These are phyloP conservation scores for Sebastes kiyomatsui DNA, from an alignment of 2,797 vertebrate genomes.

Conservation along the genomic window DNA sequence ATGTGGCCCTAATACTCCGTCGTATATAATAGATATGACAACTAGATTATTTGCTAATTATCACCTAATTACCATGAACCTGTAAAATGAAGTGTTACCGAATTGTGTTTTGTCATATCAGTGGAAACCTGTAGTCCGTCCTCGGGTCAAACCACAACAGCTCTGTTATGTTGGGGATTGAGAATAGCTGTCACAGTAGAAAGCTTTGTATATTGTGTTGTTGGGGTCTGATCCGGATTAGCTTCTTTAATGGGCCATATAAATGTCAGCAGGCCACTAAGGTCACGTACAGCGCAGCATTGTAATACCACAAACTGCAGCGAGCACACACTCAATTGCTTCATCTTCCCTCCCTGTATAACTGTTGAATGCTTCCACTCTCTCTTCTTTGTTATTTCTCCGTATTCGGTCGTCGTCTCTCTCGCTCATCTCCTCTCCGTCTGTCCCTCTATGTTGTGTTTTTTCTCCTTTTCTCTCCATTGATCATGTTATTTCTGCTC, in stretches of 20 bases:
- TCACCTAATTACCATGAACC: too few species aligned
- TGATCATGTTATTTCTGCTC: constrained; percentile 22
- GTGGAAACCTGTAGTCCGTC: neutral
- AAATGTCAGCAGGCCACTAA: constrained; percentile 11
- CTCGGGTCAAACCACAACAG: neutral
- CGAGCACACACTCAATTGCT: neutral
- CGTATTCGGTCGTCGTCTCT: neutral
- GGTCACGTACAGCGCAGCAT: constrained; percentile 1
- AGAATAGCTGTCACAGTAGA: neutral
- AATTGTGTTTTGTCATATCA: neutral
- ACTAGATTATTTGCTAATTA: too few species aligned
- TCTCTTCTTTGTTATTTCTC: neutral
- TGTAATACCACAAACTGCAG: neutral
- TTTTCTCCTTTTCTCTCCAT: constrained; percentile 5
- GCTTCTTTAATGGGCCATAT: neutral
- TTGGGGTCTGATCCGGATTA: neutral
- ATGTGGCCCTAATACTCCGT: too few species aligned
- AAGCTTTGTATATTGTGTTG: neutral
- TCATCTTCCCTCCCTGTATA: neutral
- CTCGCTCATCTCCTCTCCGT: neutral
- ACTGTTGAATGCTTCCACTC: neutral
- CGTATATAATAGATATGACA: too few species aligned
- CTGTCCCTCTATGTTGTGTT: neutral
- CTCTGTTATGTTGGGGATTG: neutral
- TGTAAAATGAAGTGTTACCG: too few species aligned